Conservation (phyloP, 2,888 invertebrate species). For the Cerceris rybyensis region DNA sequence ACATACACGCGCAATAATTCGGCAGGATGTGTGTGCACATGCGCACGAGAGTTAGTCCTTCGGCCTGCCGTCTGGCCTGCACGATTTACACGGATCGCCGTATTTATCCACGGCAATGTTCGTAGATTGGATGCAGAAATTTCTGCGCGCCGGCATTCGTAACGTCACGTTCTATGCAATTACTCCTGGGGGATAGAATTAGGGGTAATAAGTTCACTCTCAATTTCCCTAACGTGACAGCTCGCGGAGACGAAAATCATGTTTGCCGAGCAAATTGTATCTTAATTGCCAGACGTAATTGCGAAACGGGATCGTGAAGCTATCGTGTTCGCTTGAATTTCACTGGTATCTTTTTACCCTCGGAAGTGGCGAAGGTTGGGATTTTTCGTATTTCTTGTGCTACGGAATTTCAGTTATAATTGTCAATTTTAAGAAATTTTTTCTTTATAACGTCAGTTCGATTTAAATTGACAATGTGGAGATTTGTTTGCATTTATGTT, state of each 20-base stretch:
- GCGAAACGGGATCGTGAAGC: neutral
- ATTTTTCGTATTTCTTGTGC: no score
- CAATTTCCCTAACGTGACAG: constrained; percentile 34
- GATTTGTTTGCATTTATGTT: no score
- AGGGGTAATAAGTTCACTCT: constrained; percentile 48
- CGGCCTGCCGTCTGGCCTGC: constrained; percentile 20
- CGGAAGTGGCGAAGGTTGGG: neutral
- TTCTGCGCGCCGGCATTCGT: constrained; percentile 38
- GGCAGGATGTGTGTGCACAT: constrained; percentile 33
- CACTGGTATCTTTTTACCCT: neutral
- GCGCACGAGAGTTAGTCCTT: constrained; percentile 35
- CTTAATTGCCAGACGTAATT: constrained; percentile 34
- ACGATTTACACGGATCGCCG: constrained; percentile 46
- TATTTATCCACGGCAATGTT: constrained; percentile 48
- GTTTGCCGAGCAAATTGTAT: constrained; percentile 40
- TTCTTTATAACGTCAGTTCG: no score
- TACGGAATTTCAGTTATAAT: no score
- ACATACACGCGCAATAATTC: constrained; percentile 48
- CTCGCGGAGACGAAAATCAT: constrained; percentile 3
- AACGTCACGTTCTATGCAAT: constrained; percentile 7
- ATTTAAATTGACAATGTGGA: no score
- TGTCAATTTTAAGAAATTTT: no score
- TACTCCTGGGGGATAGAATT: constrained; percentile 33
- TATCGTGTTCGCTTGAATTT: neutral
- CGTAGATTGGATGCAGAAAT: constrained; percentile 50